A percentile compares a stretch with the other conserved stretches of the same genome.
Conservation (phyloP, 2,113 vertebrate species). For the Phalacrocorax carbo region DNA sequence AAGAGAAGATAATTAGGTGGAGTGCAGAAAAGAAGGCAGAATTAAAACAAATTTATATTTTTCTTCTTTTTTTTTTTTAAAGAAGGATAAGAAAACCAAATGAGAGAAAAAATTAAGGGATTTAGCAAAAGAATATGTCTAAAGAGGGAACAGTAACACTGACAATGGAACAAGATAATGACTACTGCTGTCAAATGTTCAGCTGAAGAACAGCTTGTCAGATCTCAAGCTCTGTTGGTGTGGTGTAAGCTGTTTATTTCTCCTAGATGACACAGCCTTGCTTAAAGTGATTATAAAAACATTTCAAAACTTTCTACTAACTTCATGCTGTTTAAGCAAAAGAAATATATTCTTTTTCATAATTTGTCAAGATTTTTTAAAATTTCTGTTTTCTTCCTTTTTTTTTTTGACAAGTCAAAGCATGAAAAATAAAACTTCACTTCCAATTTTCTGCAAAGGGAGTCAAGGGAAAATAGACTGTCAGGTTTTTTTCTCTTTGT, state of each 20-base stretch:
- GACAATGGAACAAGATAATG: not conserved
- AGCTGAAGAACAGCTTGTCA: not conserved
- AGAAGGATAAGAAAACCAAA: not conserved
- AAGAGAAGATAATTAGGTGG: not conserved
- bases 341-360: not conserved
- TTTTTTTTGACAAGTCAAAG: not conserved
- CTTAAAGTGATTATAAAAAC: not conserved
- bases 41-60: not conserved
- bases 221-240: not conserved
- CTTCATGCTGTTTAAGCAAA: not conserved
- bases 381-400: not conserved
- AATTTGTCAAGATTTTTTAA: not conserved
- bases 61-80: rapidly evolving
- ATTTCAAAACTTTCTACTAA: not conserved
- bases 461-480: not conserved
- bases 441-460: not conserved
- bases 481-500: not conserved
- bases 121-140: not conserved
- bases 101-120: not conserved
- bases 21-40: not conserved
- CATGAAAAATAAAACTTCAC: not conserved
- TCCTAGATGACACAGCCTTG: not conserved
- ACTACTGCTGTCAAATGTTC: not conserved
- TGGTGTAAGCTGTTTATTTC: not conserved
- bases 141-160: not conserved